A percentile compares a stretch with the other conserved stretches of the same genome.
Evolutionary conservation across 2,888 invertebrate genomes (phyloP).

Genomic region (Melipona bicolor): DNA sequence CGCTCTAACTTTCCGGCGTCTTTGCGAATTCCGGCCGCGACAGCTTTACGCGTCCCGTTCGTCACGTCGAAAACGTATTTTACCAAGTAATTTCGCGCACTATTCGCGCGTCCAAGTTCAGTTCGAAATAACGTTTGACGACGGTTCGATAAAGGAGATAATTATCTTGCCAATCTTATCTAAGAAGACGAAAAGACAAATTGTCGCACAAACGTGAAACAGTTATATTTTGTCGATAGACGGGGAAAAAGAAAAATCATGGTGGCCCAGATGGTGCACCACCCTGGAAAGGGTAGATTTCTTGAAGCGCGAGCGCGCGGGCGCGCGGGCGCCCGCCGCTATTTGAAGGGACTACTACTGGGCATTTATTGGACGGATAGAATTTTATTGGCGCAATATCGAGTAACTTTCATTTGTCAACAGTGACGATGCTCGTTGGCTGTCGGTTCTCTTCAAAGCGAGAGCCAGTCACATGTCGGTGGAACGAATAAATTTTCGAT

Average conservation of each 20-base stretch:
- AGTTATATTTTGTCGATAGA: background rate
- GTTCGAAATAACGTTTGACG: background rate
- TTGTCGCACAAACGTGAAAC: background rate
- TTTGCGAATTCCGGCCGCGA: slow-evolving; percentile 20
- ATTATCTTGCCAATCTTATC: background rate
- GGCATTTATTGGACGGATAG: slow-evolving; percentile 54
- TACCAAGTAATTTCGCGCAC: background rate
- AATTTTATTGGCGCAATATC: slow-evolving; percentile 70
- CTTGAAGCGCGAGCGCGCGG: background rate
- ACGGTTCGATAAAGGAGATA: background rate
- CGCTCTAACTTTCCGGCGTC: slow-evolving; percentile 28
- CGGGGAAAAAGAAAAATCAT: background rate
- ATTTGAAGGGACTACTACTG: slow-evolving; percentile 8
- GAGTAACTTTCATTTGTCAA: slow-evolving; percentile 70
- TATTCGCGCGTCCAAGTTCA: background rate
- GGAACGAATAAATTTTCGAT: slow-evolving; percentile 73
- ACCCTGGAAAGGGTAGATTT: background rate
- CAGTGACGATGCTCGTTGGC: slow-evolving; percentile 63
- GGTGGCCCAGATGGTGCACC: too few relatives aligned
- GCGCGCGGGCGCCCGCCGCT: background rate
- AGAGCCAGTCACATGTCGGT: slow-evolving; percentile 65
- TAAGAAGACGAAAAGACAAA: background rate
- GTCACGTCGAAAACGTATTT: background rate
- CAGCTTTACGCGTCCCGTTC: slow-evolving; percentile 14
- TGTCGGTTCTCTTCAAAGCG: slow-evolving; percentile 68